A percentile compares a stretch with the other conserved stretches of the same genome.
phyloP scores from a whole-genome alignment of 2,797 vertebrate species.

The Tadarida brasiliensis region DNA sequence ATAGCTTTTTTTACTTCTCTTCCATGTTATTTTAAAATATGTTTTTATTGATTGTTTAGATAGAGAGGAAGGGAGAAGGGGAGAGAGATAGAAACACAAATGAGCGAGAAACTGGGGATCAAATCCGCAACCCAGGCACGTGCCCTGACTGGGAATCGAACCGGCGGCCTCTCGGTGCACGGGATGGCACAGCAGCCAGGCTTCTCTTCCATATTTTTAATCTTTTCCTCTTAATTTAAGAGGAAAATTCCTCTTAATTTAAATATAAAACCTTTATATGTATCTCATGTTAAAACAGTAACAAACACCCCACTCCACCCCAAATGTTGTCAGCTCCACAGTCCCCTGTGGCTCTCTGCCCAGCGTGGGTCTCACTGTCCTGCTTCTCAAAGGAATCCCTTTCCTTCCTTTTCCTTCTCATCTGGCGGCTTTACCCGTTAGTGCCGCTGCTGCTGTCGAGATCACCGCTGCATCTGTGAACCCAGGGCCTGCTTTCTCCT shows the following conservation, averaged over 20 bases:
- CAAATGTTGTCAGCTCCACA: neutral
- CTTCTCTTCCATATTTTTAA: neutral
- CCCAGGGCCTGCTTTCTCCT: neutral
- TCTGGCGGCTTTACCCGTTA: neutral
- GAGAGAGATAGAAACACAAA: too few relatives aligned
- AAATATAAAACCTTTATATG: neutral
- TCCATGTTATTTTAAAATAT: too few relatives aligned
- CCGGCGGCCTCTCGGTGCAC: too few relatives aligned
- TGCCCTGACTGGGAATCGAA: too few relatives aligned
- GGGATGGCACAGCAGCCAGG: too few relatives aligned
- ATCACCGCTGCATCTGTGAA: neutral
- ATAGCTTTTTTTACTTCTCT: neutral
- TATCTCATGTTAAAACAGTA: neutral
- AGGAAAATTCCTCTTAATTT: too few relatives aligned
- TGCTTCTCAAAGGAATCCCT: neutral
- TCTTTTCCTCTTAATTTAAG: neutral
- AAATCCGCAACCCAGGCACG: too few relatives aligned
- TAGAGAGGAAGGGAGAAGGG: too few relatives aligned
- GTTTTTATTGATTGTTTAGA: too few relatives aligned
- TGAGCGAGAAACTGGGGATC: too few relatives aligned
- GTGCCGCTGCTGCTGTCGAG: neutral
- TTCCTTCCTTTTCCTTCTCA: neutral
- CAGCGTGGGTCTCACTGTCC: neutral
- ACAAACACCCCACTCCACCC: neutral
- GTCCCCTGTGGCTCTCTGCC: neutral